Evolutionary conservation across 2,113 vertebrate genomes (phyloP), one percentile per base, ranked within the genome.

Genomic region (Mus pahari): DNA sequence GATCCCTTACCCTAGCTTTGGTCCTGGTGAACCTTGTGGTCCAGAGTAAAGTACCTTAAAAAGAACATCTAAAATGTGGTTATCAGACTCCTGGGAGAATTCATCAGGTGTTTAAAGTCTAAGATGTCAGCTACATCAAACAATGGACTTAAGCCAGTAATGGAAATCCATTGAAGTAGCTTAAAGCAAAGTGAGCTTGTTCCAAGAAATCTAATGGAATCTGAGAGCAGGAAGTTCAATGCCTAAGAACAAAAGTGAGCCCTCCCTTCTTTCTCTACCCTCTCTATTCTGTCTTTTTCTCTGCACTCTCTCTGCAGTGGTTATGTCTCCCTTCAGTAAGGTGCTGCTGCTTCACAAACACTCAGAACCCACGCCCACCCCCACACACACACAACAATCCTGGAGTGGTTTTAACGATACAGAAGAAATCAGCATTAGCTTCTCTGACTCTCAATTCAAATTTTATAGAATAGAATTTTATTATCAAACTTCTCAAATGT

Each of bases 131-230:
- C 31, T 28, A 11, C 42, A 19, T 2, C 53, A 70, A 58, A 45
- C 20, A 91, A 55, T 26, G 94, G 24, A 75, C 45, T 88, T 33
- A 79, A 97, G n/a, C 45, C 87, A 95, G 26, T 62, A 62, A 78
- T n/a, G 88, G 77, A 91, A 93, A 91, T 89, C 33, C 9, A 68
- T 55, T 42, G 60, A 60, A 71, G 3, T 68, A 60, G 66, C 55
- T 94, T 66, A 91, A 82, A 45, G 16, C 50, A 53, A 75, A 64
- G 7, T n/a, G 33, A 11, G 70, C 92, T 86, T 90, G 14, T 84
- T 90, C 20, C 64, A 75, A 94, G 90, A 79, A 79, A 66, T 50
- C n/a, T 84, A 20, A 11, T 19, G 31, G 58, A 90, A 87, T 45
- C 33, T 39, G 87, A 79, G 45, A 92, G 24, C 31, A 91, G 33